Conservation (phyloP, 2,797 vertebrate species). For the Miichthys miiuy region DNA sequence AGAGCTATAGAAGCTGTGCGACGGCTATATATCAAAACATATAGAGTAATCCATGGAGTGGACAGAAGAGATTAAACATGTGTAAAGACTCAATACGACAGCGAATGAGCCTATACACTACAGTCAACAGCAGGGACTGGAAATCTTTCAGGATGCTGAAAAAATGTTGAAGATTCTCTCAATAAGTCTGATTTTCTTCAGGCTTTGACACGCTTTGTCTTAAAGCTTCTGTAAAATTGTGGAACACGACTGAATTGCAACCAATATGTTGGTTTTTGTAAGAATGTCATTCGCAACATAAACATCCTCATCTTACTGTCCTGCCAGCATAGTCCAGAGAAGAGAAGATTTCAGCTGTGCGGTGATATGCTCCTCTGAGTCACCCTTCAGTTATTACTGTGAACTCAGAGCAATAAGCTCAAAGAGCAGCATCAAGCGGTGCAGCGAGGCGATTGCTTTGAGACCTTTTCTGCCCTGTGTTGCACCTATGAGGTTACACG, state of each 20-base stretch:
- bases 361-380: background rate
- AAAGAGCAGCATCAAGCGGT: background rate
- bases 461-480: too few relatives aligned
- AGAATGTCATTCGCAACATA: background rate
- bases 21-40: background rate
- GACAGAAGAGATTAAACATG: background rate
- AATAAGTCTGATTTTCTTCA: background rate
- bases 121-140: background rate
- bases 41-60: constrained; percentile 7
- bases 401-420: background rate
- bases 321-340: background rate
- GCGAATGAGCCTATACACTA: background rate
- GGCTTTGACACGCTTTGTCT: background rate
- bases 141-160: background rate
- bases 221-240: background rate
- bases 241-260: background rate
- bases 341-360: background rate
- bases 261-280: background rate
- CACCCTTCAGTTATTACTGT: background rate
- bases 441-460: background rate
- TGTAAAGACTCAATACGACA: background rate
- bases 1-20: too few relatives aligned
- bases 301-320: background rate
- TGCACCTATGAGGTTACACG: background rate
- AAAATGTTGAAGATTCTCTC: background rate